Evolutionary conservation across 1,140 invertebrate species (phyloP).

Genomic region (Diorhabda carinulata): DNA sequence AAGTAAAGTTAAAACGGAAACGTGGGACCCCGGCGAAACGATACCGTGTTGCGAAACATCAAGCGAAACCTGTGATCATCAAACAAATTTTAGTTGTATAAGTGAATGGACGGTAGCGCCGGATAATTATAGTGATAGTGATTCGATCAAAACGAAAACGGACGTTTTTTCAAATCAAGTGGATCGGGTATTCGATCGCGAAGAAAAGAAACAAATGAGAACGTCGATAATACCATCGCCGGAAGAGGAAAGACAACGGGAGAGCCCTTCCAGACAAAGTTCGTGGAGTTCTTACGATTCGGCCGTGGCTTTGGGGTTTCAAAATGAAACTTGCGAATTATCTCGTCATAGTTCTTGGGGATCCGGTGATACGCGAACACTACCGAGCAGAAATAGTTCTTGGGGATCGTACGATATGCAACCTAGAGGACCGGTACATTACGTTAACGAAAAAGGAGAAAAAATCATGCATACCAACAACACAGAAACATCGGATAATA

Average conservation of each 20-base stretch:
- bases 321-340: conserved; percentile 52
- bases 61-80: conserved; percentile 44
- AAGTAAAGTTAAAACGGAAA: conserved; percentile 52
- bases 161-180: conserved; percentile 70
- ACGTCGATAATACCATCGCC: conserved; percentile 42
- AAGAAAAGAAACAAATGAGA: conserved; percentile 57
- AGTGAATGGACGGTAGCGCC: conserved; percentile 45
- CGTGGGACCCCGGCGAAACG: conserved; percentile 60
- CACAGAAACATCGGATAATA: conserved; percentile 51
- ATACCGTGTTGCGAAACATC: conserved; percentile 25
- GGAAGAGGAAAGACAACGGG: conserved; percentile 35
- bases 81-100: conserved; percentile 48
- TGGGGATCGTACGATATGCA: conserved; percentile 71
- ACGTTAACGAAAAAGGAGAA: conserved; percentile 40
- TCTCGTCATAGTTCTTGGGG: conserved; percentile 83
- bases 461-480: conserved; percentile 33
- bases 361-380: conserved; percentile 62
- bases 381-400: conserved; percentile 68
- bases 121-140: conserved; percentile 31
- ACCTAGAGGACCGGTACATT: conserved; percentile 43
- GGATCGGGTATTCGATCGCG: conserved; percentile 68
- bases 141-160: conserved; percentile 29
- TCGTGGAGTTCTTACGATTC: conserved; percentile 79
- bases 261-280: conserved; percentile 62
- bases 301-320: conserved; percentile 61